phyloP scores from a whole-genome alignment of 2,113 vertebrate genomes.

The Falco punctatus region DNA sequence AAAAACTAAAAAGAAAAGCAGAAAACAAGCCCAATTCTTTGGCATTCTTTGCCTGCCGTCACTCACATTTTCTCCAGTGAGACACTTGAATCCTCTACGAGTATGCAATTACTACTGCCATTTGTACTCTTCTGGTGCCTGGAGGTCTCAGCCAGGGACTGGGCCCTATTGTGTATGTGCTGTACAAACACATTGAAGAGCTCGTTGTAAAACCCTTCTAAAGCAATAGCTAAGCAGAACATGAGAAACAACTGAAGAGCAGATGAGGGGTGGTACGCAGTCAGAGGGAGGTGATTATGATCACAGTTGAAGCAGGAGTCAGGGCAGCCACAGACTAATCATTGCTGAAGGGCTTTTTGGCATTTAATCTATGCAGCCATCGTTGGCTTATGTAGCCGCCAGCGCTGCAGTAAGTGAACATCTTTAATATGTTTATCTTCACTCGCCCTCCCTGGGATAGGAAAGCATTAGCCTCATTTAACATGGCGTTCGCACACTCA shows the following conservation, averaged over 20 bases:
- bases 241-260: not conserved
- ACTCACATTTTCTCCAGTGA: not conserved
- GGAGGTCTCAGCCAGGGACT: not conserved
- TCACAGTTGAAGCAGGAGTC: not conserved
- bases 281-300: not conserved
- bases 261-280: not conserved
- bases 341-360: conserved; percentile 24
- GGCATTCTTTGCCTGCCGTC: not conserved
- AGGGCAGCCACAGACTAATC: not conserved
- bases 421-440: conserved; percentile 12
- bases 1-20: not conserved
- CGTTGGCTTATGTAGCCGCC: not conserved
- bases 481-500: not conserved
- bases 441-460: not conserved
- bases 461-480: not conserved
- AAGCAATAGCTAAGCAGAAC: not conserved
- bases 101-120: not conserved
- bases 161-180: not conserved
- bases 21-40: not conserved
- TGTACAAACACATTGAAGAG: not conserved
- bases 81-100: not conserved
- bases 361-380: not conserved
- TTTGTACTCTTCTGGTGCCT: not conserved
- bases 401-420: not conserved
- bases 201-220: not conserved